Percentiles rank a stretch among this genome's conserved stretches.
These are phyloP conservation scores for Cistogaster globosa DNA, from an alignment of 2,888 invertebrate species.

Conservation along the genomic window DNA sequence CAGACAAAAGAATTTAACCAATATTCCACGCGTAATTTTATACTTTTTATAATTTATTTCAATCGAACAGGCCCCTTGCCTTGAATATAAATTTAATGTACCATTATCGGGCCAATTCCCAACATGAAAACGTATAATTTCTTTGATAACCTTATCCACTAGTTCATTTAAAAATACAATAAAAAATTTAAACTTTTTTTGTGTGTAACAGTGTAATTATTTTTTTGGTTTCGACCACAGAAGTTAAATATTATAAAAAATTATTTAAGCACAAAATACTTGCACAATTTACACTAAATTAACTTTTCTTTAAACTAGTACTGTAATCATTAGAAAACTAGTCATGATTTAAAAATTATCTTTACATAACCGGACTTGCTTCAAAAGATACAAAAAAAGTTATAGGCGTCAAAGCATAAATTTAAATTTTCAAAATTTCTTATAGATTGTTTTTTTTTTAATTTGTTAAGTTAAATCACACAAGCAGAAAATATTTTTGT, in stretches of 20 bases:
- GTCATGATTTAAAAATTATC: conserved; percentile 16
- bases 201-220: no score
- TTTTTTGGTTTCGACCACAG: no score
- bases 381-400: conserved; percentile 31
- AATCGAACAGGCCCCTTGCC: no score
- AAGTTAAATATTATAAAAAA: not conserved
- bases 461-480: conserved; percentile 44
- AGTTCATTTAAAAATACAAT: no score
- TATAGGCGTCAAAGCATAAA: conserved; percentile 62
- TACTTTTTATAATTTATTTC: no score
- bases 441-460: conserved; percentile 17
- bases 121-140: no score
- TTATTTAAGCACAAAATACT: not conserved
- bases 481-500: conserved; percentile 54
- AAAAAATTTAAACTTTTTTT: no score
- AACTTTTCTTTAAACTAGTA: not conserved
- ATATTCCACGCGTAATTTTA: no score
- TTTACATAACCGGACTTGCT: conserved; percentile 25
- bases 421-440: conserved; percentile 40
- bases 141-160: no score
- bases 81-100: no score
- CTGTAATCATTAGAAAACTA: not conserved
- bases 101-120: no score
- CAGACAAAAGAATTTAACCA: no score
- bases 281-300: not conserved